These are phyloP conservation scores for Cyrtodaria siliqua DNA, from an alignment of 2,888 invertebrate genomes.

Conservation along the genomic window DNA sequence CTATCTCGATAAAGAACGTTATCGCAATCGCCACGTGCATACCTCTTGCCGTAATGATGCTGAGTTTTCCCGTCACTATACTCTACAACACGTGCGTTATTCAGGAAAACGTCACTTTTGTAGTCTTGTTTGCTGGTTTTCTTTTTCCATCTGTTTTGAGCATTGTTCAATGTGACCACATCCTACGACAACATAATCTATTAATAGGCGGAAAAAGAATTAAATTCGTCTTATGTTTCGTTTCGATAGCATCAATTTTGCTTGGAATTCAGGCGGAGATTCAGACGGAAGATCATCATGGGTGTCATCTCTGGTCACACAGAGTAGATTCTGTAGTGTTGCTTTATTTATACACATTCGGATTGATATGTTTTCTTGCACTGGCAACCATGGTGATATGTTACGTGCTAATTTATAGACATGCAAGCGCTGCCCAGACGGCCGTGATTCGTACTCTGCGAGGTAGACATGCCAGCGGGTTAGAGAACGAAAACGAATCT, in stretches of 20 bases:
- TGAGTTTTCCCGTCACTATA: slow-evolving; percentile 15
- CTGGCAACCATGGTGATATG: slow-evolving; percentile 18
- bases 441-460: too few species aligned
- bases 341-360: slow-evolving; percentile 26
- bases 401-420: slow-evolving; percentile 32
- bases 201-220: too few species aligned
- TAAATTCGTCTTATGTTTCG: too few species aligned
- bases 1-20: slow-evolving; percentile 28
- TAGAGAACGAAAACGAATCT: too few species aligned
- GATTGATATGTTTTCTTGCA: slow-evolving; percentile 1
- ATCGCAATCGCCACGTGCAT: slow-evolving; percentile 32
- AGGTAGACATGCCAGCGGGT: too few species aligned
- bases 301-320: slow-evolving; percentile 39
- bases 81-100: slow-evolving; percentile 12
- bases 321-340: slow-evolving; percentile 27
- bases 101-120: slow-evolving; percentile 33
- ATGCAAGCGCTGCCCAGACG: not conserved
- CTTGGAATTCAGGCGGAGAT: slow-evolving; percentile 22
- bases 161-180: slow-evolving; percentile 35
- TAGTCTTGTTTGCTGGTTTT: slow-evolving; percentile 35
- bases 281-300: slow-evolving; percentile 23
- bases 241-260: slow-evolving; percentile 4
- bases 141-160: slow-evolving; percentile 30
- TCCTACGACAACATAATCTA: slow-evolving; percentile 2
- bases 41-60: slow-evolving; percentile 30